A percentile compares a stretch with the other conserved stretches of the same genome.
Conservation (phyloP, 2,797 vertebrate genomes). For the Champsocephalus gunnari region DNA sequence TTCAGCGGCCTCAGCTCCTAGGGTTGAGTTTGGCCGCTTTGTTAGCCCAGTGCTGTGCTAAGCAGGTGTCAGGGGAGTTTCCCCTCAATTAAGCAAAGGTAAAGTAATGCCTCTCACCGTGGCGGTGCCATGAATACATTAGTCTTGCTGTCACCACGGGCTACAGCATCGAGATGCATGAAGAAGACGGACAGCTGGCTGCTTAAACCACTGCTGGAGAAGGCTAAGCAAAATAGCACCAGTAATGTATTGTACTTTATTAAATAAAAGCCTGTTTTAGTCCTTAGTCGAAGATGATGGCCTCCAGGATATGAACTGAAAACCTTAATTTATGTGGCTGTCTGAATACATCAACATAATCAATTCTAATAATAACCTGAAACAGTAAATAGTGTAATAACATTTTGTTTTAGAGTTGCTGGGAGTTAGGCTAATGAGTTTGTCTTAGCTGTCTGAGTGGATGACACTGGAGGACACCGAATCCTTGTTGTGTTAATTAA, state of each 20-base stretch:
- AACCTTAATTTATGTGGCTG: slow-evolving; percentile 19
- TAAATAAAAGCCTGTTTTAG: slow-evolving; percentile 27
- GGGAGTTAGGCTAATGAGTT: slow-evolving; percentile 60
- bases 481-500: slow-evolving; percentile 75
- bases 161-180: slow-evolving; percentile 46
- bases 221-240: slow-evolving; percentile 47
- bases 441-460: slow-evolving; percentile 56
- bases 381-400: slow-evolving; percentile 35
- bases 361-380: slow-evolving; percentile 25
- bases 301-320: slow-evolving; percentile 29
- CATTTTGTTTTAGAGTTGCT: slow-evolving; percentile 43
- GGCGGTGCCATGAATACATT: slow-evolving; percentile 81
- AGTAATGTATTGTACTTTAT: slow-evolving; percentile 1
- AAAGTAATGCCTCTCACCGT: slow-evolving; percentile 82
- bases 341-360: slow-evolving; percentile 40
- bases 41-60: slow-evolving; percentile 67
- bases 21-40: slow-evolving; percentile 68
- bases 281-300: slow-evolving; percentile 10
- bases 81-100: slow-evolving; percentile 88
- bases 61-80: slow-evolving; percentile 85
- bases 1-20: slow-evolving; percentile 72
- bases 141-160: slow-evolving; percentile 77
- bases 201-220: slow-evolving; percentile 27
- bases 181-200: slow-evolving; percentile 70
- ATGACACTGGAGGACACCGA: slow-evolving; percentile 66